Percentiles rank a stretch among this genome's conserved stretches.
Evolutionary conservation across 2,888 invertebrate genomes (phyloP).

Genomic region (Melinaea menophilus): DNA sequence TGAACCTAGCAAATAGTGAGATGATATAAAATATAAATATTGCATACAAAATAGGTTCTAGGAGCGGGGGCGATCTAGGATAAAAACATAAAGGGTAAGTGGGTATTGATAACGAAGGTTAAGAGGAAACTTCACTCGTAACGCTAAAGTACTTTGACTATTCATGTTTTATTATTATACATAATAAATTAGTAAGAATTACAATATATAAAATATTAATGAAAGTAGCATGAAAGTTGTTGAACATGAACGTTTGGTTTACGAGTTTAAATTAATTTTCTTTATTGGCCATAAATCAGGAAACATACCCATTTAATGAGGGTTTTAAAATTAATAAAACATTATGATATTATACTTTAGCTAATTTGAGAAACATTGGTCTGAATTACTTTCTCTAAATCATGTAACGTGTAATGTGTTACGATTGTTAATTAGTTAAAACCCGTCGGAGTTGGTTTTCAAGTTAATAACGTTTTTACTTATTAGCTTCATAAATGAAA

Average conservation of each 20-base stretch:
- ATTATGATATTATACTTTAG: no score
- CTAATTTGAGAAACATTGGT: no score
- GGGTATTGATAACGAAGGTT: conserved; percentile 16
- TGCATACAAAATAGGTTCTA: conserved; percentile 8
- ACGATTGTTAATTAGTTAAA: not conserved
- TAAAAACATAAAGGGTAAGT: conserved; percentile 20
- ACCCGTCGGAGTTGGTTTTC: not conserved
- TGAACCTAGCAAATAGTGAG: not conserved
- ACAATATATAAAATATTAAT: no score
- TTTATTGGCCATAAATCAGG: no score
- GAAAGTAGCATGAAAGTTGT: no score
- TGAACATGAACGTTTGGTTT: no score
- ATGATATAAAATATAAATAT: not conserved
- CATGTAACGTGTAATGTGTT: not conserved
- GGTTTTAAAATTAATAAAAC: no score
- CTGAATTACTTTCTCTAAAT: not conserved
- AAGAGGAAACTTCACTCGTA: not conserved
- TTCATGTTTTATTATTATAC: no score
- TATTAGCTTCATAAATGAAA: conserved; percentile 1
- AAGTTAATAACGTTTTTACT: not conserved
- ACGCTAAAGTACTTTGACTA: no score
- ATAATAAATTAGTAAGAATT: no score
- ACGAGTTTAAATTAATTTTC: no score
- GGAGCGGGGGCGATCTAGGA: conserved; percentile 13
- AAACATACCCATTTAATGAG: no score